These are phyloP conservation scores for Trichomalopsis sarcophagae DNA, from an alignment of 1,140 invertebrate genomes.

Conservation along the genomic window DNA sequence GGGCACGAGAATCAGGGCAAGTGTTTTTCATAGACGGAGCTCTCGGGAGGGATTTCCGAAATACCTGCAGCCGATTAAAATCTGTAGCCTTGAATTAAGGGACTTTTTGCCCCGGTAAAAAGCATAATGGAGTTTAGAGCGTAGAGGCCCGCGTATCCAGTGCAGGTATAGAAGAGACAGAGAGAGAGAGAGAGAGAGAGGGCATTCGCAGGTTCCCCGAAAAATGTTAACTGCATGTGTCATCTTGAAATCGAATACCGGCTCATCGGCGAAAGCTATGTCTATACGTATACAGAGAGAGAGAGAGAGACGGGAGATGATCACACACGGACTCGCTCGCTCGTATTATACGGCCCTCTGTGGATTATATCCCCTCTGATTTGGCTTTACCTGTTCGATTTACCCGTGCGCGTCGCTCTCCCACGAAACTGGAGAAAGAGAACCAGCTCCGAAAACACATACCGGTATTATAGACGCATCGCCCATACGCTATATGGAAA, in stretches of 20 bases:
- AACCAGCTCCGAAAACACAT: background rate
- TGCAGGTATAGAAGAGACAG: slow-evolving; percentile 21
- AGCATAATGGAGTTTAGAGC: background rate
- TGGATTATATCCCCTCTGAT: background rate
- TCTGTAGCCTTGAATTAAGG: slow-evolving; percentile 38
- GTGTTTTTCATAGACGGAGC: background rate
- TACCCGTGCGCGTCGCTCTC: background rate
- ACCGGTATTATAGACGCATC: background rate
- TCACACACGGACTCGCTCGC: background rate
- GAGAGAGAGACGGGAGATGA: background rate
- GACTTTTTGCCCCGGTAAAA: slow-evolving; percentile 39
- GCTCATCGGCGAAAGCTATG: background rate
- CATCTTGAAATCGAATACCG: slow-evolving; percentile 48
- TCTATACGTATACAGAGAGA: background rate
- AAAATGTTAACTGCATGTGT: slow-evolving; percentile 51
- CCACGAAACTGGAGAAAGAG: no score
- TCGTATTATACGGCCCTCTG: no score
- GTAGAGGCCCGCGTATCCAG: background rate
- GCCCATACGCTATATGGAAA: background rate
- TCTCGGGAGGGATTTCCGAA: slow-evolving; percentile 24
- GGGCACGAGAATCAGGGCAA: background rate
- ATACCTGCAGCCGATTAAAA: slow-evolving; percentile 27
- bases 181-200: background rate
- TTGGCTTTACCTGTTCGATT: slow-evolving; percentile 34
- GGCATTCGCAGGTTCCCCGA: slow-evolving; percentile 38